Evolutionary conservation across 1,140 invertebrate species (phyloP).

Genomic region (Planococcus citri): DNA sequence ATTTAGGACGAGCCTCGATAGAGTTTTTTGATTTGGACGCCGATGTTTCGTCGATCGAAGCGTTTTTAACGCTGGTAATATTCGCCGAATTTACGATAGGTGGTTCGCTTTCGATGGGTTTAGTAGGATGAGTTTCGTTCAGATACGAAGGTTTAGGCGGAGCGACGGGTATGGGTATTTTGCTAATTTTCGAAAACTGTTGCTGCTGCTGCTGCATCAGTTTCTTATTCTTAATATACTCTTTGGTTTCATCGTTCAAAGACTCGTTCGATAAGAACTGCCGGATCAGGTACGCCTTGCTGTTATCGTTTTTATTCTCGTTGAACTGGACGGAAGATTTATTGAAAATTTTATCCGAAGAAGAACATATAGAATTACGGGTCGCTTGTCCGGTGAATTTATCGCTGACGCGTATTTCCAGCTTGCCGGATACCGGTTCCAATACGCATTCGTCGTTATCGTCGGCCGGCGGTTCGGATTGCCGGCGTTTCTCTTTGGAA

Average conservation of each 20-base stretch:
- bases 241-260: slow-evolving; percentile 3
- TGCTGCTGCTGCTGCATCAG: neutral
- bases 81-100: neutral
- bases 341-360: neutral
- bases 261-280: slow-evolving; percentile 12
- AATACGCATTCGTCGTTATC: slow-evolving; percentile 26
- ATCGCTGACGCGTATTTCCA: slow-evolving; percentile 65
- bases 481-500: neutral
- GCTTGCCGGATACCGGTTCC: slow-evolving; percentile 52
- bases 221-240: neutral
- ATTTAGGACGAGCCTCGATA: neutral
- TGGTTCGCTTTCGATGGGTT: neutral
- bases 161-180: neutral
- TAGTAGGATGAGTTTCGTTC: neutral
- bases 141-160: neutral
- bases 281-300: neutral
- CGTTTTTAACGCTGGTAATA: neutral
- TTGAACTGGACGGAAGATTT: slow-evolving; percentile 13
- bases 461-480: slow-evolving; percentile 24
- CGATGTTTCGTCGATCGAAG: neutral
- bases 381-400: neutral
- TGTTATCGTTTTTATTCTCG: neutral
- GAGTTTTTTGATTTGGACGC: neutral
- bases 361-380: neutral
- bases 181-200: slow-evolving; percentile 5